phyloP scores from a whole-genome alignment of 2,888 invertebrate species.

The Chelonus formosanus region DNA sequence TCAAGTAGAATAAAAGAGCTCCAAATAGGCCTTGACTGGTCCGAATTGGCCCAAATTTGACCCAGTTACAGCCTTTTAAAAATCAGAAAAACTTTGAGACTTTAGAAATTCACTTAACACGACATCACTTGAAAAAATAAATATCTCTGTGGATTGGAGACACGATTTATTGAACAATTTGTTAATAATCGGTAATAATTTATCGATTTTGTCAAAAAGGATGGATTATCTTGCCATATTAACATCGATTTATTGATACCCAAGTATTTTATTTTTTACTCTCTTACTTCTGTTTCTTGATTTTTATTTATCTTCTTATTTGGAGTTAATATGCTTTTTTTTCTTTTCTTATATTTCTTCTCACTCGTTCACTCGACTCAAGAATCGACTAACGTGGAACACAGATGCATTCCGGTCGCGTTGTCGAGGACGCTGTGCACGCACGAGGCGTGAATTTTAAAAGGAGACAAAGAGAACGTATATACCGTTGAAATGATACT shows the following conservation, averaged over 20 bases:
- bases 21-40: too few species aligned
- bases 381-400: background rate
- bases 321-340: too few species aligned
- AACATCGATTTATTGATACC: too few species aligned
- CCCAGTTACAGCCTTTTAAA: too few species aligned
- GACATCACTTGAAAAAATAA: background rate
- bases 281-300: background rate
- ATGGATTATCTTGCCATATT: too few species aligned
- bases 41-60: too few species aligned
- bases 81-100: too few species aligned
- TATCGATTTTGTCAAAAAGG: too few species aligned
- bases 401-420: constrained; percentile 13
- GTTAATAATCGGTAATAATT: background rate
- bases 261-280: background rate
- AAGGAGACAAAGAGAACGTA: constrained; percentile 10
- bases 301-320: constrained; percentile 10
- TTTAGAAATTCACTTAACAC: too few species aligned
- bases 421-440: constrained; percentile 14
- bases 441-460: constrained; percentile 14
- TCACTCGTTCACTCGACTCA: background rate
- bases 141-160: background rate
- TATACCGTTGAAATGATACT: background rate
- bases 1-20: too few species aligned
- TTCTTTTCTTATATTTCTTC: constrained; percentile 1
- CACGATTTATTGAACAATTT: constrained; percentile 1